Evolutionary conservation across 2,888 invertebrate species (phyloP).

Genomic region (Lissonota sp.): DNA sequence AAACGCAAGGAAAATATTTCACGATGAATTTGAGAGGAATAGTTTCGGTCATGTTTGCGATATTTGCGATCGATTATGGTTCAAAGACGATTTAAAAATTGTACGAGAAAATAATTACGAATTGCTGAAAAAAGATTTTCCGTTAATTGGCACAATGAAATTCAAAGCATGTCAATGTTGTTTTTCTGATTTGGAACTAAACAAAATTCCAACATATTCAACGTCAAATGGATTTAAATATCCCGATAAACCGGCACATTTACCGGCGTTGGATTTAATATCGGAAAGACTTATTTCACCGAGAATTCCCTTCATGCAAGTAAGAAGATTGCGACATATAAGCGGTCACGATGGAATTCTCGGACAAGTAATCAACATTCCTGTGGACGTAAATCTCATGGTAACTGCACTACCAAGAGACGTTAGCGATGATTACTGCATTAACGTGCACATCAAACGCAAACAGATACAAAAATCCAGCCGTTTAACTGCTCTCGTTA

Average conservation of each 20-base stretch:
- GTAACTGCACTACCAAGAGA: constrained; percentile 66
- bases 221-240: constrained; percentile 68
- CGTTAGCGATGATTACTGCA: constrained; percentile 71
- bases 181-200: constrained; percentile 20
- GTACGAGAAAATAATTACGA: constrained; percentile 16
- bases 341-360: constrained; percentile 68
- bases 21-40: too few species aligned
- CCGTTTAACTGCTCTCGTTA: constrained; percentile 68
- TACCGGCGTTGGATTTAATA: constrained; percentile 66
- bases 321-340: constrained; percentile 68
- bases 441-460: constrained; percentile 71
- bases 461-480: constrained; percentile 67
- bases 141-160: constrained; percentile 7
- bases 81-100: constrained; percentile 36
- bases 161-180: constrained; percentile 33
- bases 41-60: too few species aligned
- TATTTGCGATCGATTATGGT: constrained; percentile 47
- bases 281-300: constrained; percentile 71
- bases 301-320: constrained; percentile 71
- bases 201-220: constrained; percentile 54
- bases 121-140: constrained; percentile 22
- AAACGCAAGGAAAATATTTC: too few species aligned
- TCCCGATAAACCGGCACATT: constrained; percentile 63
- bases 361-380: constrained; percentile 74
- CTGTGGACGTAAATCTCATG: constrained; percentile 70